These are phyloP conservation scores for Notoglanidium macrostoma DNA, from an alignment of 2,797 vertebrate species.

Conservation along the genomic window DNA sequence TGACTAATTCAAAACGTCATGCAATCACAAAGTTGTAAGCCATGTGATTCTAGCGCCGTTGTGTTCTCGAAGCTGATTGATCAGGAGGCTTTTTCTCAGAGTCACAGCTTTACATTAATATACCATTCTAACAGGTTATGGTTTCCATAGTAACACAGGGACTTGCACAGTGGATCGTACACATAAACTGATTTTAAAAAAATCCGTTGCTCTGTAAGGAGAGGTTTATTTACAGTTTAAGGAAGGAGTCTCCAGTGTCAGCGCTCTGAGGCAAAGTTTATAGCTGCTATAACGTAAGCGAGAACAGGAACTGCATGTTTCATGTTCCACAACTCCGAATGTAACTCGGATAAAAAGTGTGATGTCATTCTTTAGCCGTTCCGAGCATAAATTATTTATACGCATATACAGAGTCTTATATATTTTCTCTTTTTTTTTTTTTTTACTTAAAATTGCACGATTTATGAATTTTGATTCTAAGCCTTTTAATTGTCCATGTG, in stretches of 20 bases:
- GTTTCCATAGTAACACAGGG: not conserved
- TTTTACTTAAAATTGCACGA: not conserved
- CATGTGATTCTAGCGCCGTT: not conserved
- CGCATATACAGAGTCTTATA: not conserved
- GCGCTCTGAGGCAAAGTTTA: too few species aligned
- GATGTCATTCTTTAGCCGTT: not conserved
- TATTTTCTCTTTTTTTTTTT: not conserved
- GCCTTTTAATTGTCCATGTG: not conserved
- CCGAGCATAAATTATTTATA: not conserved
- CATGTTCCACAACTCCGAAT: too few species aligned
- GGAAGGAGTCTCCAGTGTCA: not conserved
- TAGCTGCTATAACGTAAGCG: too few species aligned
- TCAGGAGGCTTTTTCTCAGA: not conserved
- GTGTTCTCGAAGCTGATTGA: not conserved
- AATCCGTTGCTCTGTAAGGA: too few species aligned
- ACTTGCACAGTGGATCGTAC: not conserved
- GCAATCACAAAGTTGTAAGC: not conserved
- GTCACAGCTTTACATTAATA: not conserved
- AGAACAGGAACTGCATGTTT: too few species aligned
- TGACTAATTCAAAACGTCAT: not conserved
- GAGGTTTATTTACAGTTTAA: not conserved
- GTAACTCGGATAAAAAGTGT: too few species aligned
- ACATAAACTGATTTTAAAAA: not conserved
- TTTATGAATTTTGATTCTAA: not conserved
- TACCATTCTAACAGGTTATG: not conserved